phyloP scores from a whole-genome alignment of 2,888 invertebrate genomes.

The Ptychoptera contaminata region DNA sequence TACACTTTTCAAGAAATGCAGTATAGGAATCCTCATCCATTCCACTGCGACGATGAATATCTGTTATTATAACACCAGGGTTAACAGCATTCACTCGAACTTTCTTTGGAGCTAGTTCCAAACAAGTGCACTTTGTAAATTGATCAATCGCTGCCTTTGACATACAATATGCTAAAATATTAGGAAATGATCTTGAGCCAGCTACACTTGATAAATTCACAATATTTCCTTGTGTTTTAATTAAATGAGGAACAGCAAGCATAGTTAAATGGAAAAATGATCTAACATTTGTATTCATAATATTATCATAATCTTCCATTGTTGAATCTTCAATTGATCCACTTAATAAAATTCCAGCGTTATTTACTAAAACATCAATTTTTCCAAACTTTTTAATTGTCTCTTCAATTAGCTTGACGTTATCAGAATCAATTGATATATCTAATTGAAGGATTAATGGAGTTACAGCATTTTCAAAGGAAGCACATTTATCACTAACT shows the following conservation, averaged over 20 bases:
- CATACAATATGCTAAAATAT: slow-evolving; percentile 79
- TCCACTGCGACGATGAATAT: slow-evolving; percentile 67
- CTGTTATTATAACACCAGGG: slow-evolving; percentile 84
- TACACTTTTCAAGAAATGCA: slow-evolving; percentile 64
- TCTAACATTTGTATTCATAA: slow-evolving; percentile 78
- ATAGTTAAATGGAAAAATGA: slow-evolving; percentile 62
- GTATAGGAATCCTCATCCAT: slow-evolving; percentile 64
- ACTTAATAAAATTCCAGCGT: slow-evolving; percentile 68
- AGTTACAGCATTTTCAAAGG: slow-evolving; percentile 24
- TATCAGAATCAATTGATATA: slow-evolving; percentile 49
- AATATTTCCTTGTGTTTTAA: slow-evolving; percentile 64
- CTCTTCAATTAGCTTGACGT: slow-evolving; percentile 44
- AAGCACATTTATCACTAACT: slow-evolving; percentile 39
- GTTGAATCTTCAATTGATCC: slow-evolving; percentile 71
- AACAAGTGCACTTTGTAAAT: slow-evolving; percentile 75
- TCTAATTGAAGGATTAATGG: slow-evolving; percentile 45
- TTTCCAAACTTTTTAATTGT: slow-evolving; percentile 49
- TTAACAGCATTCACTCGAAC: slow-evolving; percentile 83
- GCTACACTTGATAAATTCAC: slow-evolving; percentile 91
- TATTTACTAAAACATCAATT: slow-evolving; percentile 68
- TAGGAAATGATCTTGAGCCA: slow-evolving; percentile 75
- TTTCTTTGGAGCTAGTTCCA: slow-evolving; percentile 62
- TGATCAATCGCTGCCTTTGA: slow-evolving; percentile 91
- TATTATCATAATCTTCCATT: slow-evolving; percentile 67
- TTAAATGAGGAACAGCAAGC: slow-evolving; percentile 67